Evolutionary conservation across 2,888 invertebrate species (phyloP).

Genomic region (Lamproptera curius): DNA sequence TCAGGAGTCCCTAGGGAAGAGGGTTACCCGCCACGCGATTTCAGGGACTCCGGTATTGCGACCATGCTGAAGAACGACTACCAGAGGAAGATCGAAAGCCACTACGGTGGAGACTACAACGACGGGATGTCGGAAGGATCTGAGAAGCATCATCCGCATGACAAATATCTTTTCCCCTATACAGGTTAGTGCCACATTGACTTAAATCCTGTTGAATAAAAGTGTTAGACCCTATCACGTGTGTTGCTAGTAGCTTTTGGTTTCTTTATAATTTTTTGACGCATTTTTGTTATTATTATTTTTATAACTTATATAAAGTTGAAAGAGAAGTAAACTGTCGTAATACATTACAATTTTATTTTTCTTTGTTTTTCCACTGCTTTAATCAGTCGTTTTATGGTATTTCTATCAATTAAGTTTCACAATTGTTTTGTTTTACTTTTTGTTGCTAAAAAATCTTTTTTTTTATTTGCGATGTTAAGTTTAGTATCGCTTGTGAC

Average conservation of each 20-base stretch:
- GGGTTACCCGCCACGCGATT: slow-evolving; percentile 64
- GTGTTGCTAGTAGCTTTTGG: too few species aligned
- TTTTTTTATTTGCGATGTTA: slow-evolving; percentile 24
- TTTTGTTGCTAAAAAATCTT: not conserved
- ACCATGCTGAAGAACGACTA: slow-evolving; percentile 75
- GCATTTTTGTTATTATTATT: too few species aligned
- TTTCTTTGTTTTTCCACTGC: not conserved
- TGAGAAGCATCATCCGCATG: slow-evolving; percentile 84
- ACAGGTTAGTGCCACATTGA: slow-evolving; percentile 77
- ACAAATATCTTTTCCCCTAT: slow-evolving; percentile 91
- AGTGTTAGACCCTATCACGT: too few species aligned
- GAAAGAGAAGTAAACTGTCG: too few species aligned
- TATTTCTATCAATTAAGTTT: not conserved
- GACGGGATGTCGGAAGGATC: slow-evolving; percentile 84
- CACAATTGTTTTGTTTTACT: slow-evolving; percentile 17
- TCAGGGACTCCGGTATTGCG: slow-evolving; percentile 68
- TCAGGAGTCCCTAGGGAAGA: slow-evolving; percentile 59
- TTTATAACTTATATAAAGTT: too few species aligned
- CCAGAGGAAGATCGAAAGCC: slow-evolving; percentile 68
- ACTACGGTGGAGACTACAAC: slow-evolving; percentile 71
- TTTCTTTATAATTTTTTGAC: too few species aligned
- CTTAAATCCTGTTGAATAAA: too few species aligned
- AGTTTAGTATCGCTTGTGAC: slow-evolving; percentile 23
- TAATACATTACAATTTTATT: not conserved
- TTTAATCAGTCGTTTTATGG: slow-evolving; percentile 6